A percentile compares a stretch with the other conserved stretches of the same genome.
Conservation (phyloP, 2,888 invertebrate genomes). For the Drosophila paramelanica region DNA sequence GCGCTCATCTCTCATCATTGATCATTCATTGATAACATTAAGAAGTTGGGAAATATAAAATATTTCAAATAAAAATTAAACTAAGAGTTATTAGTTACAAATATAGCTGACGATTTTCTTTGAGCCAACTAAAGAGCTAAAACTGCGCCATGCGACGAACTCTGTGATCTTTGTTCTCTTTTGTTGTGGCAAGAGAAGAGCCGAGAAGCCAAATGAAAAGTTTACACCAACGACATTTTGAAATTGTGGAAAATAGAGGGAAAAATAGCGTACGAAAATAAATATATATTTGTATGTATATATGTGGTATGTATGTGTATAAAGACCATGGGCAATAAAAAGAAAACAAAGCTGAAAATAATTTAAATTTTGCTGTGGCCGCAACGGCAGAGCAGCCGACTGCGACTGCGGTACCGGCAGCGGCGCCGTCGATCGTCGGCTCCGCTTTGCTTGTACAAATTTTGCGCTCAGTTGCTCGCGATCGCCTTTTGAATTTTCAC, state of each 20-base stretch:
- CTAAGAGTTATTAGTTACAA: background rate
- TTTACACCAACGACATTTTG: conserved; percentile 47
- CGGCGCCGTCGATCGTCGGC: conserved; percentile 36
- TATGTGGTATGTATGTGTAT: conserved; percentile 9
- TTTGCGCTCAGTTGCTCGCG: conserved; percentile 82
- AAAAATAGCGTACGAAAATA: conserved; percentile 71
- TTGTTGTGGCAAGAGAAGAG: conserved; percentile 32
- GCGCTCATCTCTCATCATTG: too few species aligned
- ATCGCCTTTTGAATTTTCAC: conserved; percentile 82
- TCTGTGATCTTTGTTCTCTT: conserved; percentile 22
- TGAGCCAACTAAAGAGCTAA: conserved; percentile 4
- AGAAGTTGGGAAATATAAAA: too few species aligned
- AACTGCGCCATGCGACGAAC: background rate
- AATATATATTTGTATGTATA: conserved; percentile 40
- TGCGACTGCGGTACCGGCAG: conserved; percentile 4
- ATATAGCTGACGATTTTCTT: background rate
- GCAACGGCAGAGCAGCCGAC: conserved; percentile 37
- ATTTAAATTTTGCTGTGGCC: conserved; percentile 72
- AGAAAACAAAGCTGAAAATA: conserved; percentile 76
- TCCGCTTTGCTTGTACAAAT: conserved; percentile 65
- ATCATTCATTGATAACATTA: too few species aligned
- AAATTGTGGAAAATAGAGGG: conserved; percentile 47
- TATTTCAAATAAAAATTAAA: too few species aligned
- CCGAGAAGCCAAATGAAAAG: conserved; percentile 34
- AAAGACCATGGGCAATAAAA: conserved; percentile 53